Evolutionary conservation across 2,113 vertebrate genomes (phyloP).

Genomic region (Brachirus orientalis): DNA sequence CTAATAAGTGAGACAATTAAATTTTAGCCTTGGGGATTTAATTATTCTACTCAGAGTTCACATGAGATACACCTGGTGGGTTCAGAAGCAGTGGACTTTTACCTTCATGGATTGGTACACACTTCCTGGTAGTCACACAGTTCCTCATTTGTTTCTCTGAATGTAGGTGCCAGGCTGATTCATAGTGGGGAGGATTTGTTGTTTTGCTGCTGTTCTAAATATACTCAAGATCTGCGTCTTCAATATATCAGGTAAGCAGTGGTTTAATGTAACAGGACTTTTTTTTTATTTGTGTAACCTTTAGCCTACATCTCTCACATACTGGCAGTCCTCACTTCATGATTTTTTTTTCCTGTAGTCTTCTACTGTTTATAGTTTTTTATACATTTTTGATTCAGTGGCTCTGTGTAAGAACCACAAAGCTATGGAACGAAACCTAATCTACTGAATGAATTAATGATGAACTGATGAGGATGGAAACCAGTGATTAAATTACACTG

Average conservation of each 20-base stretch:
- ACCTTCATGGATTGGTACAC: conserved; percentile 35
- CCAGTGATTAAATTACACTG: conserved; percentile 58
- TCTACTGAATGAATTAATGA: conserved; percentile 69
- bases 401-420: conserved; percentile 16
- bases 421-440: conserved; percentile 51
- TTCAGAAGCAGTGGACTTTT: conserved; percentile 62
- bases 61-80: not conserved
- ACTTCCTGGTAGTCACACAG: conserved; percentile 60
- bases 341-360: not conserved
- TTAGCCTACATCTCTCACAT: not conserved
- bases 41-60: conserved; percentile 10
- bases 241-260: conserved; percentile 41
- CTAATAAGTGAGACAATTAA: conserved; percentile 11
- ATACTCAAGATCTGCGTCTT: not conserved
- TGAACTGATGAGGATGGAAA: conserved; percentile 42
- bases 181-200: not conserved
- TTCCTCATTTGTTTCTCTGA: not conserved
- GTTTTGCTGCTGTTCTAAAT: not conserved
- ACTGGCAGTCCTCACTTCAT: not conserved
- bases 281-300: not conserved
- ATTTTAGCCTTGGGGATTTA: not conserved
- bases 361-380: not conserved
- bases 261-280: not conserved
- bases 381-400: conserved; percentile 20
- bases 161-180: not conserved